Base-by-base conservation (phyloP, 2,797 vertebrate genomes). In the Galago senegalensis region DNA sequence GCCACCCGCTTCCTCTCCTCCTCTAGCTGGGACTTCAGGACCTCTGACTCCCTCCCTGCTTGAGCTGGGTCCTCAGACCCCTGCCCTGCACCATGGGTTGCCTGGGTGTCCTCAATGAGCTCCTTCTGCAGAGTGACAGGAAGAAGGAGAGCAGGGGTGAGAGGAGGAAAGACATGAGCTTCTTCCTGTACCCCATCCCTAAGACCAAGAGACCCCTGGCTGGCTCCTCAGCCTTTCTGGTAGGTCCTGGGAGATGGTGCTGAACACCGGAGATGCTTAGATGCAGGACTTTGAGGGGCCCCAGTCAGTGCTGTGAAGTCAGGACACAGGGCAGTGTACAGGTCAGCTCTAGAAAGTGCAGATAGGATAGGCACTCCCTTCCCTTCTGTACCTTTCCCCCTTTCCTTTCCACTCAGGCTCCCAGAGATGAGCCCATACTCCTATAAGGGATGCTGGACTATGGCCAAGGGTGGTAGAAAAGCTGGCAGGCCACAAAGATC, bases 1-100 rank as follows among this genome's bases (percentile, higher is more conserved):
- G 65, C 89, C 65, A 98, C 98, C 95, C 99, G 99, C 49, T 96
- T 98, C 84, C 97, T 99, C 98, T 99, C 99, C 0, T 99, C 99
- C 0, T 99, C 98, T 70, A 99, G 97, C 58, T 99, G 99, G 0
- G 95, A 98, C 84, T 98, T 94, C 91, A 99, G 87, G 75, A 61
- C 84, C 11, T 98, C 98, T 8, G 98, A 75, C 90, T 99, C 99
- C 25, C 89, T 93, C 40, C 43, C 95, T 1, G 63, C 75, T 29
- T 10, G 95, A 63, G 98, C 98, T 84, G 98, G 98, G 88, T 94
- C 99, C 98, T 99, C 97, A 27, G 99, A 98, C 79, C 99, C 98
- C 85, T 99, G 98, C 12, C 96, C 98, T 89, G 99, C 96, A 21
- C 98, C 97, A 12, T 40, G 96, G 82, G 98, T 97, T 88, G 98